Evolutionary conservation across 2,113 vertebrate species (phyloP).

Genomic region (human): GRCh38 chr2:236672001-236672500

Average conservation of each 20-base stretch:
- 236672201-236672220: rapidly evolving
- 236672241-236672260: conserved; percentile 85
- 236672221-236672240: rapidly evolving
- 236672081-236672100: rapidly evolving
- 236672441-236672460: background rate
- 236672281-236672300: conserved; percentile 83
- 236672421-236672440: background rate
- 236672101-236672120: too few species aligned
- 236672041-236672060: background rate
- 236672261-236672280: conserved; percentile 88
- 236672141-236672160: background rate
- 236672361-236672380: background rate
- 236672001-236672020: rapidly evolving
- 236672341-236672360: rapidly evolving
- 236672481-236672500: conserved; percentile 43
- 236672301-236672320: conserved; percentile 85
- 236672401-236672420: background rate
- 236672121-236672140: rapidly evolving
- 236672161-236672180: too few species aligned
- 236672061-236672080: background rate
- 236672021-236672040: rapidly evolving
- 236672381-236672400: background rate
- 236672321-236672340: conserved; percentile 73
- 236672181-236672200: background rate
- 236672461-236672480: conserved; percentile 4